Base-by-base conservation (phyloP, 2,797 vertebrate genomes). In the Poeciliopsis infans region DNA sequence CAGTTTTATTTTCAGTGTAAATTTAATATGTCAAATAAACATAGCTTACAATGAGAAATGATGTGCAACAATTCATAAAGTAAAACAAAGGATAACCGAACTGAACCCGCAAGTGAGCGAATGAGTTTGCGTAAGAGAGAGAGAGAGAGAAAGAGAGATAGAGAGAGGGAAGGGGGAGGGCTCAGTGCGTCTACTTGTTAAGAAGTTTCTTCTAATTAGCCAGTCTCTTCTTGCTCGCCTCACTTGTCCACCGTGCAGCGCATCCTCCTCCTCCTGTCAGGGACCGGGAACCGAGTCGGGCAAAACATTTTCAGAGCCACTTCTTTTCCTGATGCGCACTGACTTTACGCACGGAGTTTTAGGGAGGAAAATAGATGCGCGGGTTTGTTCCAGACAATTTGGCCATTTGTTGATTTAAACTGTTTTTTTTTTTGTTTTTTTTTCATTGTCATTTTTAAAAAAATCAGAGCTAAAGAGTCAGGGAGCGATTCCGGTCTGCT, bases 181-280 rank as follows among this genome's bases (percentile, higher is more conserved):
- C 86, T 90, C 84, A 92, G 86, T 71, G 88, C 84, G 89, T 94
- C 89, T 93, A 94, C 93, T 94, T 91, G 81, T 87, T 93, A 94
- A 94, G 93, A 94, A 95, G 92, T 95, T 93, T 86, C 89, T 92
- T 95, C 87, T 96, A 96, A 96, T 96, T 96, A 96, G 94, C 95
- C 95, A 93, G 90, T 86, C 93, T 94, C 83, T 80, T 90, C 88
- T 93, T 87, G 84, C 77, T 91, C 85, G 87, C 88, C 90, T 94
- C 95, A 95, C 87, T 96, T 93, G 88, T 92, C 84, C 85, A 74
- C 80, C 81, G 81, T 90, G 89, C 92, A 89, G 89, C 85, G 81
- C 92, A 87, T 69, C 83, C 78, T 85, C 86, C 75, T 92, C 87
- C 64, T 79, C 83, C 64, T 68, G 64, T 89, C 81, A 43, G 80